Conservation (phyloP, 2,113 vertebrate genomes). For the Corvus hawaiiensis region DNA sequence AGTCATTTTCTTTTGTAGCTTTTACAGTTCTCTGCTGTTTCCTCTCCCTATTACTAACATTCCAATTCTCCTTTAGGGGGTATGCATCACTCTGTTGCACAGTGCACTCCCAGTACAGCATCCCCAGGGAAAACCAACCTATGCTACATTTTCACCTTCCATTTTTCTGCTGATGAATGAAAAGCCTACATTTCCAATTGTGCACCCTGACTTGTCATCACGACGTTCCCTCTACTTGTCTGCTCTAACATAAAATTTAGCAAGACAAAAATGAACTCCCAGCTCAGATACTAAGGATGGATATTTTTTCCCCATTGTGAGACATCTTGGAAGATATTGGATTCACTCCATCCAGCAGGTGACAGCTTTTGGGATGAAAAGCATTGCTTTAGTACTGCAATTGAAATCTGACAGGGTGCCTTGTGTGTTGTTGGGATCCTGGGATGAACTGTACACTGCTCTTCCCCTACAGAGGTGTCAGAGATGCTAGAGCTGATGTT, state of each 20-base stretch:
- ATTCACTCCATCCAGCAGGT: neutral
- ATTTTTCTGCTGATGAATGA: neutral
- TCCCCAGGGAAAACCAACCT: neutral
- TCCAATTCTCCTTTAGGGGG: neutral
- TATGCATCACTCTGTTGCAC: neutral
- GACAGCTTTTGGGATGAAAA: neutral
- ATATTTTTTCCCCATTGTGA: neutral
- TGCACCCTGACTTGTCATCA: neutral
- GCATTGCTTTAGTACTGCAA: neutral
- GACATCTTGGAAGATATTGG: neutral
- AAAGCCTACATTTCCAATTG: neutral
- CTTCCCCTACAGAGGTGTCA: neutral
- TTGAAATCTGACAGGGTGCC: neutral
- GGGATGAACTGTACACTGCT: neutral
- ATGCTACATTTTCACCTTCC: neutral
- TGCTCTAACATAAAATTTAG: neutral
- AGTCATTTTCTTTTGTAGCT: neutral
- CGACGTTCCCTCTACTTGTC: rapidly evolving
- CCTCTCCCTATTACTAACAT: neutral
- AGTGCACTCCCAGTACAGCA: neutral
- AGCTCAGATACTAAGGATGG: neutral
- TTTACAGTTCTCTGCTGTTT: neutral
- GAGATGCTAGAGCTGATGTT: neutral
- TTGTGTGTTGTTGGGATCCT: neutral
- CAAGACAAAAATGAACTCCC: neutral